Conservation (phyloP, 2,888 invertebrate genomes). For the Trypoxylon attenuatum region DNA sequence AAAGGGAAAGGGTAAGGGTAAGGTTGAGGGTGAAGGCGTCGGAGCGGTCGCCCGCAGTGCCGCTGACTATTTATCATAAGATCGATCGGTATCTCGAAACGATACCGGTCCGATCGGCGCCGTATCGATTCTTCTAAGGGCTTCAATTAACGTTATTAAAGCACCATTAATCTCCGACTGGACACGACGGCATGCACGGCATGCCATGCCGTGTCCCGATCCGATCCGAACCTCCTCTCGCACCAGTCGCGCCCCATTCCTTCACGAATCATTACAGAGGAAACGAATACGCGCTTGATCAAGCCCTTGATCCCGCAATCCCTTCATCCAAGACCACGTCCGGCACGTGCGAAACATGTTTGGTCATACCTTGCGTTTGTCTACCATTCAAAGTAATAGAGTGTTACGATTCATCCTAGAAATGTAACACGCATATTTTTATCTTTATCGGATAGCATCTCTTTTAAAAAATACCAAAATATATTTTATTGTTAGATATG, state of each 20-base stretch:
- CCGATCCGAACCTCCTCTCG: constrained; percentile 41
- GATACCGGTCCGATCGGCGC: constrained; percentile 66
- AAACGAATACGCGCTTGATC: constrained; percentile 31
- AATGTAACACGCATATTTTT: constrained; percentile 5
- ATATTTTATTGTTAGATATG: too few relatives aligned
- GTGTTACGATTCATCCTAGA: constrained; percentile 9
- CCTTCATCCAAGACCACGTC: constrained; percentile 33
- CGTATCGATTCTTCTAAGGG: constrained; percentile 73
- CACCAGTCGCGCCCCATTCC: too few relatives aligned
- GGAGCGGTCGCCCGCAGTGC: constrained; percentile 72
- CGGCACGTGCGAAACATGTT: constrained; percentile 38
- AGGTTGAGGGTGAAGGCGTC: constrained; percentile 64
- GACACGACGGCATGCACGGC: constrained; percentile 64
- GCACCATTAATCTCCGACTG: constrained; percentile 70
- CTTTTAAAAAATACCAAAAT: background rate
- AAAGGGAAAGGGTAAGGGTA: too few relatives aligned
- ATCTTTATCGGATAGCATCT: background rate
- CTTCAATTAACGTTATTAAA: constrained; percentile 74
- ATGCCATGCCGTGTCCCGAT: constrained; percentile 59
- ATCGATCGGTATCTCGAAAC: constrained; percentile 73
- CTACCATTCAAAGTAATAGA: constrained; percentile 6
- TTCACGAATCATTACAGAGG: constrained; percentile 22
- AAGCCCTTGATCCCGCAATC: constrained; percentile 22
- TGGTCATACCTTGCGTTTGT: constrained; percentile 7
- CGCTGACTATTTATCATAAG: constrained; percentile 74